Base-by-base conservation (phyloP, 2,113 vertebrate species). In the Chionomys nivalis region DNA sequence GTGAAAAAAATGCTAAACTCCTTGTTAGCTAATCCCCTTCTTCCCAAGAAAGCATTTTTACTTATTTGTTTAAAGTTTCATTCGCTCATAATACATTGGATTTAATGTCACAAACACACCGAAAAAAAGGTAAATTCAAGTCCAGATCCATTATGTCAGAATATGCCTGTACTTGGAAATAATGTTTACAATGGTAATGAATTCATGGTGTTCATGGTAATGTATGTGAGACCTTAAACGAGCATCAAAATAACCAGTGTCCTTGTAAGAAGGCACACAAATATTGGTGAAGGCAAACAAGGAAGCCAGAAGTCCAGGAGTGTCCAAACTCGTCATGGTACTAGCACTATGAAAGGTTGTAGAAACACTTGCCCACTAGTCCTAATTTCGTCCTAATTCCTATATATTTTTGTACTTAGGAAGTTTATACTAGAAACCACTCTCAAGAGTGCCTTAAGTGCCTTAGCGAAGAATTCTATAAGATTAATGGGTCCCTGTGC, bases 371-470 rank as follows among this genome's bases (percentile, higher is more conserved):
- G 36, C 5, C 66, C 66, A 33, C 58, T 87, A 81, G 24, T 92
- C 77, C 49, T 86, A 83, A 76, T 77, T 81, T 61, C 52, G 49
- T 91, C 77, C 83, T 92, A 10, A 89, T 87, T 73, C 78, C 58
- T 55, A 44, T 91, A 58, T 24, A 33, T 66, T 70, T 95, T 55
- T 78, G 61, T 52, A 3, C 36, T 91, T 93, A 75, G 93, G 86
- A 94, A 85, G 68, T 77, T 89, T 93, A 86, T 75, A 39, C 0
- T 5, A 39, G 73, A 86, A 93, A 47, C 36, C 5, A 26, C 49
- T 94, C 55, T 79, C 24, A 49, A n/a, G 61, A 28, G 19, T 31
- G 72, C 33, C 5, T 42, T 55, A 87, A 87, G 52, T 87, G 49
- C 36, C 26, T 3, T 63, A 63, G 23, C 61, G 2, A 26, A 10